A percentile compares a stretch with the other conserved stretches of the same genome.
phyloP scores from a whole-genome alignment of 2,113 vertebrate genomes.

The Oryzias celebensis region DNA sequence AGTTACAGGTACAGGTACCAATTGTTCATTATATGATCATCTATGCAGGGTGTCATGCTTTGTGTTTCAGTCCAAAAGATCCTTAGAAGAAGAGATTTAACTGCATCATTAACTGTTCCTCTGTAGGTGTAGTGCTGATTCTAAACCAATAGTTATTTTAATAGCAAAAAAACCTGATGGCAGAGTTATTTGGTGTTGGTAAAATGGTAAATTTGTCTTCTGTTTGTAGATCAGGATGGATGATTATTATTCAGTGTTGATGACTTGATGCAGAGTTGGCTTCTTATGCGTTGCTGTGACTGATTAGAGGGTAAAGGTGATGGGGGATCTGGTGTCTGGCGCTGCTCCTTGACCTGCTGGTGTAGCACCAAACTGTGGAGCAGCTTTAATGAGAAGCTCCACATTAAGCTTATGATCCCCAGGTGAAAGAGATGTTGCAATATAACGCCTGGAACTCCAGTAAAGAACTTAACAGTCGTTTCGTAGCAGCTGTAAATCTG shows the following conservation, averaged over 20 bases:
- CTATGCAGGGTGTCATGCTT: too few species aligned
- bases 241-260: background rate
- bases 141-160: background rate
- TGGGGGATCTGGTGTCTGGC: conserved; percentile 15
- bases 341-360: conserved; percentile 14
- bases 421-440: conserved; percentile 67
- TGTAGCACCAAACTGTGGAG: conserved; percentile 22
- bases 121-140: too few species aligned
- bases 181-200: background rate
- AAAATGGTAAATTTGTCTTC: background rate
- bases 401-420: conserved; percentile 22
- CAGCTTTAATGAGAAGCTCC: conserved; percentile 24
- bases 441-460: conserved; percentile 67
- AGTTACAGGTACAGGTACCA: too few species aligned
- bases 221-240: background rate
- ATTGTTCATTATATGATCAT: too few species aligned
- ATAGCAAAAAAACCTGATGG: background rate
- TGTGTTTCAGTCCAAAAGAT: too few species aligned
- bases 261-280: background rate
- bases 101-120: too few species aligned
- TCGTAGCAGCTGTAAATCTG: conserved; percentile 55
- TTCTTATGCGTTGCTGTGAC: background rate
- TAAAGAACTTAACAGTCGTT: conserved; percentile 68
- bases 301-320: conserved; percentile 1
- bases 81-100: too few species aligned